Evolutionary conservation across 2,113 vertebrate genomes (phyloP).

Genomic region (Alligator mississippiensis): DNA sequence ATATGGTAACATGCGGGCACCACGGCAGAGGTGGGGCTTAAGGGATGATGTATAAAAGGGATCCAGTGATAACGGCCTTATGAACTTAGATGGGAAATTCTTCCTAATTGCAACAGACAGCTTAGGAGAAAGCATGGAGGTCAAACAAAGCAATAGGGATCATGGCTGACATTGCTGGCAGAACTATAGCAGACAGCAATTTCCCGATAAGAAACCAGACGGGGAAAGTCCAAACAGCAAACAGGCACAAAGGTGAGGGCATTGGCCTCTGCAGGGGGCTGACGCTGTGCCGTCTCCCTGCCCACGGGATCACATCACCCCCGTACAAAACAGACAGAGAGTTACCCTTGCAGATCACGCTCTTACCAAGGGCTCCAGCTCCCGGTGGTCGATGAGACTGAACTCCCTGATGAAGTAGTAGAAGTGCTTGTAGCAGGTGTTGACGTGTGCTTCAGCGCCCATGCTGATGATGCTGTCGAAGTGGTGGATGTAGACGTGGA

Average conservation of each 20-base stretch:
- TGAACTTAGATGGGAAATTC: background rate
- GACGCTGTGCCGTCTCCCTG: background rate
- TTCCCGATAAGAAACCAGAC: no score
- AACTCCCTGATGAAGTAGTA: slow-evolving; percentile 98
- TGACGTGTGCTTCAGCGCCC: slow-evolving; percentile 96
- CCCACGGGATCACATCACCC: background rate
- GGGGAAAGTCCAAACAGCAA: background rate
- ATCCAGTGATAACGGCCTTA: background rate
- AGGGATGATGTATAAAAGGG: background rate
- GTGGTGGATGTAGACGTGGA: slow-evolving; percentile 98
- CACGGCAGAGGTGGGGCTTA: background rate
- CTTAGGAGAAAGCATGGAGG: background rate
- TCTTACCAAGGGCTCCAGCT: slow-evolving; percentile 95
- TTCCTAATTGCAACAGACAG: background rate
- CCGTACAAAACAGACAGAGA: background rate
- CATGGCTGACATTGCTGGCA: background rate
- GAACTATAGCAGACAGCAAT: no score
- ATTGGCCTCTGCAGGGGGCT: background rate
- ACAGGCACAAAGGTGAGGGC: background rate
- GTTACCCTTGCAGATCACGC: background rate
- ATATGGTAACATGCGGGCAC: accelerated
- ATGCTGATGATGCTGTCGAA: slow-evolving; percentile 96
- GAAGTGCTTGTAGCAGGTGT: slow-evolving; percentile 99
- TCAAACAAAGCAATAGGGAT: background rate
- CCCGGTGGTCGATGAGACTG: slow-evolving; percentile 93